A percentile compares a stretch with the other conserved stretches of the same genome.
Evolutionary conservation across 2,888 invertebrate genomes (phyloP).

Genomic region (Ormyrus thymus): DNA sequence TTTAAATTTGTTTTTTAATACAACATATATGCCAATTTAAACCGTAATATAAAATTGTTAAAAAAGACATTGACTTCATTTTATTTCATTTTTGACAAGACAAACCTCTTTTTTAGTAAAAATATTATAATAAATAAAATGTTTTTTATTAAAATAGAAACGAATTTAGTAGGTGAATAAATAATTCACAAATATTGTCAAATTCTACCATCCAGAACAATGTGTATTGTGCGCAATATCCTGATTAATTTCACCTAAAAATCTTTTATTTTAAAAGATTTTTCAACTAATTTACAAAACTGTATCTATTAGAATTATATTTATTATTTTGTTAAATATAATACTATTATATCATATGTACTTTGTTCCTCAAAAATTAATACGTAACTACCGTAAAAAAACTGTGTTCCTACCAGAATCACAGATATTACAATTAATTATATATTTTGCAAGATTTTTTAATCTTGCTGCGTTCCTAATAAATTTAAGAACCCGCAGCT

Average conservation of each 20-base stretch:
- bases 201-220: conserved; percentile 57
- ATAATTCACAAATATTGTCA: conserved; percentile 20
- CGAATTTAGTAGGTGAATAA: conserved; percentile 9
- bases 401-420: not conserved
- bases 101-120: conserved; percentile 32
- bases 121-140: conserved; percentile 38
- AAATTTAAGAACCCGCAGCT: not conserved
- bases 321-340: not conserved
- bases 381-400: not conserved
- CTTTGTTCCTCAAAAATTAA: conserved; percentile 47
- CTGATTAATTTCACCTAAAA: conserved; percentile 32
- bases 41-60: no score
- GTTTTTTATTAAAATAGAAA: conserved; percentile 18
- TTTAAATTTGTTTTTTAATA: no score
- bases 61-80: no score
- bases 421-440: not conserved
- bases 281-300: not conserved
- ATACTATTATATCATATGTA: conserved; percentile 22
- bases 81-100: no score
- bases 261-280: conserved; percentile 8
- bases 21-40: no score
- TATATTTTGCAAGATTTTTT: conserved; percentile 34
- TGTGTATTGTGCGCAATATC: conserved; percentile 64
- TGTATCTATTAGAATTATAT: not conserved
- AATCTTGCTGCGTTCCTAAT: not conserved